Evolutionary conservation across 53 echinoderm and acorn worm species (phyloP).

Genomic region (Pentamera pediparva): DNA sequence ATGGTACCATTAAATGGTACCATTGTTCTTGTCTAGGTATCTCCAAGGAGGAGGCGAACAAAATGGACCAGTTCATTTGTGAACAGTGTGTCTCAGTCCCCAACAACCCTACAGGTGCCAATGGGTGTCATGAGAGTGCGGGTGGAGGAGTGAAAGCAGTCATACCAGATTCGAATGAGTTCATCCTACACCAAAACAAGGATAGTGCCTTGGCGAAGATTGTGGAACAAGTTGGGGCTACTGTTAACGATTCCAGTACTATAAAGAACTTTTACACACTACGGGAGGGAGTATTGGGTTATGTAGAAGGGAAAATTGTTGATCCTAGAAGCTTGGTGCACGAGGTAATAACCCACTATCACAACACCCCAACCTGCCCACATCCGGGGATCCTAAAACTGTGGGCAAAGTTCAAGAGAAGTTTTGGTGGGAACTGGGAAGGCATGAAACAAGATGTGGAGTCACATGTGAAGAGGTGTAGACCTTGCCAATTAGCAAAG

Average conservation of each 20-base stretch:
- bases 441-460: not conserved
- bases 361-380: constrained; percentile 7
- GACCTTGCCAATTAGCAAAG: constrained; percentile 28
- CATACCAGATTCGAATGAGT: not conserved
- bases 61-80: not conserved
- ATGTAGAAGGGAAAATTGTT: too few species aligned
- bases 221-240: too few species aligned
- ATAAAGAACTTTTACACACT: too few species aligned
- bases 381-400: constrained; percentile 15
- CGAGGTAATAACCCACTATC: constrained; percentile 10
- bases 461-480: constrained; percentile 19
- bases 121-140: not conserved
- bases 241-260: too few species aligned
- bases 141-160: not conserved
- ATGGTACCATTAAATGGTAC: constrained; percentile 34
- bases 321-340: not conserved
- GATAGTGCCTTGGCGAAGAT: not conserved
- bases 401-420: not conserved
- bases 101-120: too few species aligned
- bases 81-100: not conserved
- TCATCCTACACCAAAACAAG: not conserved
- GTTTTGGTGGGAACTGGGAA: constrained; percentile 29
- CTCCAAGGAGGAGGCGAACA: constrained; percentile 14
- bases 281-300: too few species aligned
- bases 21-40: constrained; percentile 12